A percentile compares a stretch with the other conserved stretches of the same genome.
phyloP scores from a whole-genome alignment of 2,888 invertebrate species.

The Hymenopus coronatus region DNA sequence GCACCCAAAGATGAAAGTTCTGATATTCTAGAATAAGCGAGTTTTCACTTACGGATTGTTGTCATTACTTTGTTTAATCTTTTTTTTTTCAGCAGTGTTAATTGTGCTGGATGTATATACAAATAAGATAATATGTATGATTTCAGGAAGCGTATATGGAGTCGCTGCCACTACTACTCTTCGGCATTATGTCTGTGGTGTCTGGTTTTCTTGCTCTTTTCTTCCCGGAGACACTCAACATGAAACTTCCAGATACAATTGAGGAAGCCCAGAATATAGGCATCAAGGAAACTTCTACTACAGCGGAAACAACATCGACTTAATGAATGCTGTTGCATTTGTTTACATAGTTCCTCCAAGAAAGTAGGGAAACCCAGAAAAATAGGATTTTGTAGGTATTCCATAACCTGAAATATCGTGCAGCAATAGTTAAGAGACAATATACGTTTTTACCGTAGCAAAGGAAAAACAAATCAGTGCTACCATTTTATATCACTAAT shows the following conservation, averaged over 20 bases:
- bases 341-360: background rate
- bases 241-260: slow-evolving; percentile 63
- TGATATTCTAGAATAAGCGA: too few species aligned
- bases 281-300: background rate
- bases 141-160: slow-evolving; percentile 42
- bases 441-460: background rate
- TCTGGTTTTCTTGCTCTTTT: slow-evolving; percentile 61
- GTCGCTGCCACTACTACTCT: slow-evolving; percentile 61
- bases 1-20: too few species aligned
- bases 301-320: background rate
- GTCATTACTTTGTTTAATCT: too few species aligned
- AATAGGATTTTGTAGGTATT: background rate
- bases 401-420: background rate
- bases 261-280: slow-evolving; percentile 56
- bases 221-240: slow-evolving; percentile 68
- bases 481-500: background rate
- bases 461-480: background rate
- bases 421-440: background rate
- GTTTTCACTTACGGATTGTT: too few species aligned
- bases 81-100: too few species aligned
- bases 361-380: background rate
- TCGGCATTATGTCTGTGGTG: slow-evolving; percentile 59
- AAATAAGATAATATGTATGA: background rate
- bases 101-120: too few species aligned
- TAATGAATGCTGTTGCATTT: background rate